Evolutionary conservation across 30 jellyfish, hydroid and myxozoan species (phyloP).

Genomic region (Pseudorhiza aurosa): DNA sequence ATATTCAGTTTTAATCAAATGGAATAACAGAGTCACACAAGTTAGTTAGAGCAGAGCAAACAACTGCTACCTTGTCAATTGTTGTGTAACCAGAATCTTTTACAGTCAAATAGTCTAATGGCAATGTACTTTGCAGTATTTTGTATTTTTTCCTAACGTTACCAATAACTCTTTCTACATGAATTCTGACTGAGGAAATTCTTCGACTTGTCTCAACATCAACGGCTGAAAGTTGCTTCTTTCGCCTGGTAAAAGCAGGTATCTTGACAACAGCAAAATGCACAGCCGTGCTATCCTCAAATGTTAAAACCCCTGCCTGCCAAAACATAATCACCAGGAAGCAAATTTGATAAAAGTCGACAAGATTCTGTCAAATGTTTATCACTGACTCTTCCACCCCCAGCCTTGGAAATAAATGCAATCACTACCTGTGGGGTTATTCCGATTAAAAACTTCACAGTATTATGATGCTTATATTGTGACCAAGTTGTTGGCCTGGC

Average conservation of each 20-base stretch:
- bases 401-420: conserved; percentile 44
- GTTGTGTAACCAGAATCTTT: not conserved
- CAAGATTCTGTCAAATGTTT: conserved; percentile 36
- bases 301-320: conserved; percentile 42
- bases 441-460: conserved; percentile 35
- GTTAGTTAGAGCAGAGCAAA: conserved; percentile 20
- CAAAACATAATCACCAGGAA: conserved; percentile 32
- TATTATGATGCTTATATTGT: conserved; percentile 40
- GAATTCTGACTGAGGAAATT: conserved; percentile 34
- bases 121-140: conserved; percentile 27
- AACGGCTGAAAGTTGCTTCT: conserved; percentile 17
- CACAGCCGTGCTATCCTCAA: conserved; percentile 25
- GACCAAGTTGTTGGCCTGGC: conserved; percentile 32
- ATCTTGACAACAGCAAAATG: conserved; percentile 11
- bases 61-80: not conserved
- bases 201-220: conserved; percentile 52
- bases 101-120: not conserved
- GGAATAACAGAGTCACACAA: conserved; percentile 26
- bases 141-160: conserved; percentile 22
- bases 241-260: conserved; percentile 30
- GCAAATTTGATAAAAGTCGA: conserved; percentile 5
- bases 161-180: conserved; percentile 63
- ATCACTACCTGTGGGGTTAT: conserved; percentile 52
- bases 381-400: conserved; percentile 72
- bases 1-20: too few species aligned